Evolutionary conservation across 2,797 vertebrate species (phyloP).

Genomic region (Neomorphus geoffroyi): DNA sequence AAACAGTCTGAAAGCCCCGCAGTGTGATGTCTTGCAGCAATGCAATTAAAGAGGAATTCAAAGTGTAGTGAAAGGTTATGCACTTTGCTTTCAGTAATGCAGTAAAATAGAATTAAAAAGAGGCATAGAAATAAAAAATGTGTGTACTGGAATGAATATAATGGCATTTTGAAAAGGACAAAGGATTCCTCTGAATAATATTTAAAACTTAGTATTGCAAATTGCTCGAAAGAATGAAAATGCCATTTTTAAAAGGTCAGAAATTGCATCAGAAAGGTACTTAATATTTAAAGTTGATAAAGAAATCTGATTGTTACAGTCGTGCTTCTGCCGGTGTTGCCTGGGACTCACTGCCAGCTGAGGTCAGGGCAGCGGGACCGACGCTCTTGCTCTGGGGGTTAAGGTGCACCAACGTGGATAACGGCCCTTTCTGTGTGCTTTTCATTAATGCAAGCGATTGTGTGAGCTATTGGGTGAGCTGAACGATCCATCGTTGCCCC

Average conservation of each 20-base stretch:
- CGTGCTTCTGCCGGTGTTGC: not conserved
- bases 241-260: slow-evolving; percentile 45
- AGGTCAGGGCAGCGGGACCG: not conserved
- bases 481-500: not conserved
- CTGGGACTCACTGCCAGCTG: not conserved
- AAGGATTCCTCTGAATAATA: slow-evolving; percentile 33
- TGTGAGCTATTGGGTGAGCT: not conserved
- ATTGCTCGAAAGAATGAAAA: slow-evolving; percentile 30
- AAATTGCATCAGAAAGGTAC: not conserved
- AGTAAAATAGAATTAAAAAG: not conserved
- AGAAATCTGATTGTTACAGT: not conserved
- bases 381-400: not conserved
- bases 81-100: not conserved
- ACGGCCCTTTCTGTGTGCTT: not conserved
- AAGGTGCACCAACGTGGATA: too few relatives aligned
- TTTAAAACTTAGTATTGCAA: slow-evolving; percentile 31
- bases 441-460: accelerated
- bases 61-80: not conserved
- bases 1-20: not conserved
- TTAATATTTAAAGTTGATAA: not conserved
- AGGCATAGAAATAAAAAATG: not conserved
- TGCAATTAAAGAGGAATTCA: not conserved
- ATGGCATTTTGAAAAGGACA: slow-evolving; percentile 9
- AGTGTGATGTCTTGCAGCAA: not conserved
- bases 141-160: not conserved